These are phyloP conservation scores for Lydus trimaculatus DNA, from an alignment of 2,888 invertebrate species.

Conservation along the genomic window DNA sequence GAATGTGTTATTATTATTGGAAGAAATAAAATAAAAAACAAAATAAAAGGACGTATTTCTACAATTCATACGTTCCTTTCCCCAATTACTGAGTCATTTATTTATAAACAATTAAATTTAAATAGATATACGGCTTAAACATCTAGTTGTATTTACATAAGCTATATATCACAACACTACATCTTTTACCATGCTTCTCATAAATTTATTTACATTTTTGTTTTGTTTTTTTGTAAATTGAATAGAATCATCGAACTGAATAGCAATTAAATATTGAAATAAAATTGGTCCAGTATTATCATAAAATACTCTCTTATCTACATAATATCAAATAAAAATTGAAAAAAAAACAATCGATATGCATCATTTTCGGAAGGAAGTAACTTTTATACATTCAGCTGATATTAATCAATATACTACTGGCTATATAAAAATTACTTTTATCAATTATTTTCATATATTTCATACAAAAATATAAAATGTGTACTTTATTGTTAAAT, in stretches of 20 bases:
- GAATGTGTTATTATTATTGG: conserved; percentile 15
- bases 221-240: conserved; percentile 32
- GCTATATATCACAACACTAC: conserved; percentile 57
- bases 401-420: neutral
- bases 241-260: conserved; percentile 19
- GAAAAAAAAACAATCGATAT: neutral
- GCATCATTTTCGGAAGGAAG: neutral
- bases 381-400: too few species aligned
- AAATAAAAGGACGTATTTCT: neutral
- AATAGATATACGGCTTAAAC: conserved; percentile 44
- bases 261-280: conserved; percentile 28
- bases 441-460: neutral
- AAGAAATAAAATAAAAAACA: neutral
- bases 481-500: neutral
- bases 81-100: neutral
- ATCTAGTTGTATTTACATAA: conserved; percentile 53
- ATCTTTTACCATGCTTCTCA: conserved; percentile 49
- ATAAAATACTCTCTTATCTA: conserved; percentile 33
- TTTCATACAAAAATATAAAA: conserved; percentile 19
- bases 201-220: conserved; percentile 39
- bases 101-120: conserved; percentile 21
- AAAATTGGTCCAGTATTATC: conserved; percentile 41
- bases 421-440: conserved; percentile 2
- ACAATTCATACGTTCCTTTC: neutral
- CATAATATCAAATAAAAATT: neutral